A percentile compares a stretch with the other conserved stretches of the same genome.
Conservation (phyloP, 2,797 vertebrate genomes). For the Telmatherina bonti region DNA sequence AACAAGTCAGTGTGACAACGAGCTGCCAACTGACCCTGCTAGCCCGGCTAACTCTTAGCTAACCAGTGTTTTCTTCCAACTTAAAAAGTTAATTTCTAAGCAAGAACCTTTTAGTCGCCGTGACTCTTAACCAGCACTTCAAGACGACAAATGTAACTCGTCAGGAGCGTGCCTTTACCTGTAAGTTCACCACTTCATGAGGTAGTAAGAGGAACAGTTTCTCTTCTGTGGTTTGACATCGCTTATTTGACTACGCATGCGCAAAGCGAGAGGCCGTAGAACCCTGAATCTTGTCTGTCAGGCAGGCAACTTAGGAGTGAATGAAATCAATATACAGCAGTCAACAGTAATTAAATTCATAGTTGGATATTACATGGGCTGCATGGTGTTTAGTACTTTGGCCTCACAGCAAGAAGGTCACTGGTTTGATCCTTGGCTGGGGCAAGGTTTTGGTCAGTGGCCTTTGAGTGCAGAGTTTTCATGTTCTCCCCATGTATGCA, state of each 20-base stretch:
- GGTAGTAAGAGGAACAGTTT: constrained; percentile 45
- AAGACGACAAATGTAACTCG: neutral
- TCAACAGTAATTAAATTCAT: too few relatives aligned
- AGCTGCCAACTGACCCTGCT: constrained; percentile 47
- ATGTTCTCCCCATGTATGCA: too few relatives aligned
- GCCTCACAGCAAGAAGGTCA: too few relatives aligned
- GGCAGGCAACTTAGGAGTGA: neutral
- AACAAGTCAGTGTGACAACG: constrained; percentile 22
- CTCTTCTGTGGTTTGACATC: constrained; percentile 56
- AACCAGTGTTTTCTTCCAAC: constrained; percentile 5
- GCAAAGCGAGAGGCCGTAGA: constrained; percentile 7
- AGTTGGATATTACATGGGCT: too few relatives aligned
- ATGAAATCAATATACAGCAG: too few relatives aligned
- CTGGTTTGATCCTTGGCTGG: too few relatives aligned
- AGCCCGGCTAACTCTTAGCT: constrained; percentile 62
- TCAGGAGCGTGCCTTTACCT: constrained; percentile 28
- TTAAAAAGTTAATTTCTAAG: constrained; percentile 46
- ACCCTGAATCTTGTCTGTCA: constrained; percentile 18
- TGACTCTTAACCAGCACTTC: fast-evolving
- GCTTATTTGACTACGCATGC: constrained; percentile 56
- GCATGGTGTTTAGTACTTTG: too few relatives aligned
- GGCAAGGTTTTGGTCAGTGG: too few relatives aligned
- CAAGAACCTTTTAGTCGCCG: neutral
- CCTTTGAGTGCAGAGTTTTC: too few relatives aligned
- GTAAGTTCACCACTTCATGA: constrained; percentile 48